Base-by-base conservation (phyloP, 2,888 invertebrate species). In the Coremacera marginata region DNA sequence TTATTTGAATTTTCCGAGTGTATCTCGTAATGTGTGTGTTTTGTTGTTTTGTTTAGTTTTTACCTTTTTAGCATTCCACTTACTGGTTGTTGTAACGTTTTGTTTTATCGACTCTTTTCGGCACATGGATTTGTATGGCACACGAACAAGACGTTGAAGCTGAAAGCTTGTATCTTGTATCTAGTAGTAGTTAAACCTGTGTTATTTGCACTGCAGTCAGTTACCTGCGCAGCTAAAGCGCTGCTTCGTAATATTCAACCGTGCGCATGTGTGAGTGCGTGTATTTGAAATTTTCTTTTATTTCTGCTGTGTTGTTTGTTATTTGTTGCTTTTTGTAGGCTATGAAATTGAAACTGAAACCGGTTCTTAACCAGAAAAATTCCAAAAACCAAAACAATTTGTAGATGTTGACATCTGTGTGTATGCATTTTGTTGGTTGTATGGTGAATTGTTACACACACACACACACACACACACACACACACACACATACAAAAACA, bases 271-370 rank as follows among this genome's bases (percentile, higher is more conserved):
- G 70, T 71, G 34, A 7, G 57, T 70, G 63, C 37, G 62, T 70
- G 22, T 75, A 11, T 22, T 31, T 74, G 16, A 22, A 52, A 5
- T 19, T 70, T 70, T 72, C 27, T 49, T 70, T 71, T 71, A 44
- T 37, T 78, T 72, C 25, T 72, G 60, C 44, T 19, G 52, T 37
- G 19, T 8, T 73, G 49, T 72, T 63, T 70, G 73, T 52, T 73
- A 51, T 62, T 77, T 52, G 67, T 67, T 71, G 34, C 19, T 51
- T 68, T 70, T 74, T 49, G 77, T 51, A 57, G 55, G 62, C 71
- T 73, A 27, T 57, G 71, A 78, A 82, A 80, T 81, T 80, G 79
- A 78, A 80, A 82, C 51, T 73, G 70, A 81, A 84, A 84, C 84
- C 82, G 82, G 84, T 84, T 84, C 80, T 52, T 8, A 34, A 76